These are phyloP conservation scores for Myrmophylax atrothorax DNA, from an alignment of 2,113 vertebrate species.

Conservation along the genomic window DNA sequence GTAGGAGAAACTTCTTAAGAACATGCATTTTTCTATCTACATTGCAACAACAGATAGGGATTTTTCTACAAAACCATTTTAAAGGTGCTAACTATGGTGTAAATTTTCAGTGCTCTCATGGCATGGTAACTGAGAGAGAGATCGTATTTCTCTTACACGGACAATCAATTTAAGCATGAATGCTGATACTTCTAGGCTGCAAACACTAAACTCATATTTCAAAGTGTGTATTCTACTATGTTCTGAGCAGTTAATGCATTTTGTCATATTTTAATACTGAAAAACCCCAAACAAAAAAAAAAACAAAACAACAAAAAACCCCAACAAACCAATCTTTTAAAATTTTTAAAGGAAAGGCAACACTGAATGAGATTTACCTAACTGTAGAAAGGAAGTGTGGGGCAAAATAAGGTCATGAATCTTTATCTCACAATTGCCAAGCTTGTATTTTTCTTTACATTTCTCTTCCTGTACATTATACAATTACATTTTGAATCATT, in stretches of 20 bases:
- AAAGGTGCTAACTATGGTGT: not conserved
- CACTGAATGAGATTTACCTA: not conserved
- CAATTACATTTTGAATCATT: not conserved
- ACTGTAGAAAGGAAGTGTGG: not conserved
- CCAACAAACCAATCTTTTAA: not conserved
- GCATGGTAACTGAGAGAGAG: not conserved
- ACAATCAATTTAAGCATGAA: not conserved
- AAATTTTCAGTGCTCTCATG: not conserved
- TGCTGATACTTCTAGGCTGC: not conserved
- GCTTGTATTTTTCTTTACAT: not conserved
- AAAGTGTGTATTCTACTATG: not conserved
- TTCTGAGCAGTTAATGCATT: not conserved
- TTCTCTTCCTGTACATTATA: not conserved
- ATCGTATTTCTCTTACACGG: not conserved
- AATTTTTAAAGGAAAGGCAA: not conserved
- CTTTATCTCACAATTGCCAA: not conserved
- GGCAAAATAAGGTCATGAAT: not conserved
- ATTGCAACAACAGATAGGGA: not conserved
- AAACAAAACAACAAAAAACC: too few relatives aligned
- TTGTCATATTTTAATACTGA: not conserved
- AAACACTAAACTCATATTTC: not conserved
- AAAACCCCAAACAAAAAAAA: not conserved
- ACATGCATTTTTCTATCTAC: not conserved
- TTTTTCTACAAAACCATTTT: not conserved
- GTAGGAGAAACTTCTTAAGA: not conserved